Conservation (phyloP, 2,888 invertebrate genomes). For the Drosophila lacicola region DNA sequence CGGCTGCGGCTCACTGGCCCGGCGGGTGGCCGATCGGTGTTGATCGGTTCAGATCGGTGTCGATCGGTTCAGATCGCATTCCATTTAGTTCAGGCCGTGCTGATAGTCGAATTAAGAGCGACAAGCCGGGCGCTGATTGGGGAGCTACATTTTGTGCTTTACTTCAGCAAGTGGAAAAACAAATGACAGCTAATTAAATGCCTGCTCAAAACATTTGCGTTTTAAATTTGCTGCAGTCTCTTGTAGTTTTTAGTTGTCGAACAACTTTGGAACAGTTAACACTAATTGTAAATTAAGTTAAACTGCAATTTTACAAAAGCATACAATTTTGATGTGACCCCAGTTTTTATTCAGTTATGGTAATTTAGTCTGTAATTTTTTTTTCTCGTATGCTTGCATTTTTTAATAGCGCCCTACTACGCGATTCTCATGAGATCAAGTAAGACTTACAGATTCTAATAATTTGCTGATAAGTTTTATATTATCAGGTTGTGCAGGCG, state of each 20-base stretch:
- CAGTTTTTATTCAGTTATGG: too few relatives aligned
- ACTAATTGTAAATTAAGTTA: background rate
- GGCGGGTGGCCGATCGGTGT: constrained; percentile 1
- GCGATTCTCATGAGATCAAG: too few relatives aligned
- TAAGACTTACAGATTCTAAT: too few relatives aligned
- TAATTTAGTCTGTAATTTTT: too few relatives aligned
- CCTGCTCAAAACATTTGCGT: constrained; percentile 1
- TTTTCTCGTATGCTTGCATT: too few relatives aligned
- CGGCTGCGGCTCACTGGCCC: constrained; percentile 10
- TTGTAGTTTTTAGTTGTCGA: constrained; percentile 7
- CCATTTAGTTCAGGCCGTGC: constrained; percentile 6
- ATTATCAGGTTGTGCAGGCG: too few relatives aligned
- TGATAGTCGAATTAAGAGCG: constrained; percentile 1
- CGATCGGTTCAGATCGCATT: background rate
- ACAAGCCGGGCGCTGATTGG: constrained; percentile 16
- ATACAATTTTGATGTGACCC: too few relatives aligned
- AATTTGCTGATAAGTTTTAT: too few relatives aligned
- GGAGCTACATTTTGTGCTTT: constrained; percentile 1
- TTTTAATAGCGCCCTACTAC: too few relatives aligned
- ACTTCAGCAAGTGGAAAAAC: background rate
- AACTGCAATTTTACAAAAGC: too few relatives aligned
- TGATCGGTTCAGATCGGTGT: too few relatives aligned
- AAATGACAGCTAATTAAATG: constrained; percentile 2
- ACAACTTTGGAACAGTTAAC: background rate
- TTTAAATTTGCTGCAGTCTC: constrained; percentile 2